Evolutionary conservation across 2,797 vertebrate genomes (phyloP).

Genomic region (Varecia variegata): DNA sequence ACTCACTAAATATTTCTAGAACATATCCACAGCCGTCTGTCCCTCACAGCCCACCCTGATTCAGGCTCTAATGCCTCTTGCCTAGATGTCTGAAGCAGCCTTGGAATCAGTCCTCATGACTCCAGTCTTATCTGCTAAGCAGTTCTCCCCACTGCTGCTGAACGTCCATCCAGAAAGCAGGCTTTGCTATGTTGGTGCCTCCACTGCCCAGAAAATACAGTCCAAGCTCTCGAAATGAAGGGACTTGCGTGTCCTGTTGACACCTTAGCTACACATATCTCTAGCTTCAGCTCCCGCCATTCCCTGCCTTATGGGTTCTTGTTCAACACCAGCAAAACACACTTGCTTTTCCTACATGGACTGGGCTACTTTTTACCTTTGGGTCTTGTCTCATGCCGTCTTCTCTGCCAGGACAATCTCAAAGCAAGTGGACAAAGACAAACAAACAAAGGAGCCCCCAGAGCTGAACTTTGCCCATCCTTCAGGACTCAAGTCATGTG

Average conservation of each 20-base stretch:
- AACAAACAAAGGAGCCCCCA: neutral
- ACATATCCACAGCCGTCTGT: neutral
- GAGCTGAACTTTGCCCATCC: neutral
- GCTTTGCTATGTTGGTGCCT: neutral
- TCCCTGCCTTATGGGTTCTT: neutral
- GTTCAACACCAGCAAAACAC: neutral
- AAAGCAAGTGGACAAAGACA: neutral
- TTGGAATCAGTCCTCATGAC: neutral
- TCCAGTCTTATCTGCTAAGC: neutral
- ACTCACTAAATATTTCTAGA: neutral
- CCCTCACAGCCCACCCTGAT: neutral
- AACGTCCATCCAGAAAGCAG: neutral
- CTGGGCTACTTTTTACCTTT: neutral
- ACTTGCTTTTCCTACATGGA: fast-evolving
- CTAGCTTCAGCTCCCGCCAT: neutral
- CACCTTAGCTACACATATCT: neutral
- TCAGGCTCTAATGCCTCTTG: neutral
- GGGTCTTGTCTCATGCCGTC: neutral
- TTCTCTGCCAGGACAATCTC: neutral
- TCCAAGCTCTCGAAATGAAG: neutral
- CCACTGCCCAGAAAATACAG: neutral
- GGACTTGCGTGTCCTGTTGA: neutral
- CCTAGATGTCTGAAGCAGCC: neutral
- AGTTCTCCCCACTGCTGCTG: neutral
- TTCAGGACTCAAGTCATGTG: neutral